Base-by-base conservation (phyloP, 2,797 vertebrate species). In the Eleutherodactylus coqui region DNA sequence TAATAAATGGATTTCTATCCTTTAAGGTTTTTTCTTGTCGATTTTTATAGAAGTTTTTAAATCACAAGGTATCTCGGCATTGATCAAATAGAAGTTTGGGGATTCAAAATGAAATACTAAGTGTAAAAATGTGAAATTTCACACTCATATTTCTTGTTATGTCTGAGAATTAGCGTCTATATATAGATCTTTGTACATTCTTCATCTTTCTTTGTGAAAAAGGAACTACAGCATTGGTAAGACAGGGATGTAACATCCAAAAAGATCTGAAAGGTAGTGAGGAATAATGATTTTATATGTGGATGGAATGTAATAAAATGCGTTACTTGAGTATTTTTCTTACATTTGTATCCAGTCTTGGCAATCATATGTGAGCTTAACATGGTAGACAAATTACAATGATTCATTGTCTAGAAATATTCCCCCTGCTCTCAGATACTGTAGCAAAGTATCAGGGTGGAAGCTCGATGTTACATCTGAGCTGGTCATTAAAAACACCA, bases 1-100 rank as follows among this genome's bases (percentile, higher is more conserved):
- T 45, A 21, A 34, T 60, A 85, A 29, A 43, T 83, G 32, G 34
- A 29, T n/a, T 73, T 64, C 51, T 87, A 53, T 72, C 82, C 62
- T 34, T 73, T 62, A 62, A 73, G 24, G 16, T 11, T n/a, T 36
- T 69, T 79, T 47, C 6, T 64, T 45, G 36, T 70, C 67, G 34
- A 67, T 82, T 82, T 82, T 53, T 53, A 82, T 53, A 82, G 79
- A 69, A 38, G 32, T 53, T 38, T 55, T 38, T 70, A 24, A 81
- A 81, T 49, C 60, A 69, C 60, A 51, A 81, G 62, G 6, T 13
- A 9, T 13, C 41, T 81, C 34, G 60, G 19, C 79, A 70, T 14
- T 49, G 19, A 53, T 38, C 14, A 32, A 53, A 70, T 55, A 77
- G 21, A 27, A 10, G 51, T n/a, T 55, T 53, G n/a, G 32, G 6